Base-by-base conservation (phyloP, 1,140 invertebrate species). In the Ceratitis capitata region DNA sequence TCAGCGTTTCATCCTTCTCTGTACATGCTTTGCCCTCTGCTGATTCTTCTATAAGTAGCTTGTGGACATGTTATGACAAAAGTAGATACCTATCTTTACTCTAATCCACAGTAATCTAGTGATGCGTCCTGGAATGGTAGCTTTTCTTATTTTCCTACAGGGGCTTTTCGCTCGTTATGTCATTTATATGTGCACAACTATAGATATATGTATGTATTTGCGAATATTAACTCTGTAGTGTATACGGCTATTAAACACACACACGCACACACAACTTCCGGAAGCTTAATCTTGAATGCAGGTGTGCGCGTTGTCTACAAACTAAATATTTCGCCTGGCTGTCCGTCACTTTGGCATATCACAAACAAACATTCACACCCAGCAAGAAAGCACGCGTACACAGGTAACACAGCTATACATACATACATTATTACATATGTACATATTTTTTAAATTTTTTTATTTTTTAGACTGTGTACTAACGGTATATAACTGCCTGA, bases 281-380 rank as follows among this genome's bases (percentile, higher is more conserved):
- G 69, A 78, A 78, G 39, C 39, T 35, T 78, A 78, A 78, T 42
- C 69, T 78, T n/a, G 23, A 78, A 45, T 26, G 69, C 69, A 78
- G 69, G 69, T 78, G 35, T 45, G 69, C 42, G 69, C 69, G 69
- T n/a, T n/a, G n/a, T 78, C 69, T 78, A 45, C 23, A 78, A n/a
- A 23, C 39, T 42, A 78, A n/a, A n/a, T n/a, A n/a, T 3, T 16
- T 2, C 69, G 32, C 23, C 69, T 39, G 39, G 39, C 39, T 42
- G 69, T 78, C 69, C 26, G 39, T 45, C 39, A 78, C 39, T 78
- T 45, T 45, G 69, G 19, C 39, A 78, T n/a, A 78, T 39, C 61
- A 78, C 45, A 45, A 78, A 42, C 64, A 69, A 64, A 69, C 64
- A 39, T 3, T 26, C 12, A 19, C 51, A 56, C n/a, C n/a, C n/a